Conservation (phyloP, 2,888 invertebrate genomes). For the Aleiodes leptofemur region DNA sequence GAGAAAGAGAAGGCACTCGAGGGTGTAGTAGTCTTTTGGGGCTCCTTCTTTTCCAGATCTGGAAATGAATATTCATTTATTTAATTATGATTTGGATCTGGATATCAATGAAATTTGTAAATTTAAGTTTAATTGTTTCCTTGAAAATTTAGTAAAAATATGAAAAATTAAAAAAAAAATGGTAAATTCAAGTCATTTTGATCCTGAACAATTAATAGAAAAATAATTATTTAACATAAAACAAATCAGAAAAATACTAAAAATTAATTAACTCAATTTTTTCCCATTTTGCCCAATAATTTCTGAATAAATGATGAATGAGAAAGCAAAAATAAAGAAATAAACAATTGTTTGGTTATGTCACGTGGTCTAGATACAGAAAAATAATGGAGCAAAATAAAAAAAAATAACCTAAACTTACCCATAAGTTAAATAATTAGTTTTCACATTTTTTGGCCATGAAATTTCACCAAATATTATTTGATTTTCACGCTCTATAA, state of each 20-base stretch:
- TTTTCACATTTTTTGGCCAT: slow-evolving; percentile 98
- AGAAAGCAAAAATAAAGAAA: background rate
- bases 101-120: too few relatives aligned
- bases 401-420: slow-evolving; percentile 81
- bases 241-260: too few relatives aligned
- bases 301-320: background rate
- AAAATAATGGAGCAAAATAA: background rate
- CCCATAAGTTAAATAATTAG: slow-evolving; percentile 98
- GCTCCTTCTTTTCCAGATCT: slow-evolving; percentile 94
- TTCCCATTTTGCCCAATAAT: too few relatives aligned
- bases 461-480: slow-evolving; percentile 99
- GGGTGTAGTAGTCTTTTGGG: slow-evolving; percentile 96
- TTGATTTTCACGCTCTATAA: slow-evolving; percentile 94
- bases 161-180: background rate
- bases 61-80: slow-evolving; percentile 57
- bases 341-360: background rate
- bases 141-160: too few relatives aligned
- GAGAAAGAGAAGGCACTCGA: slow-evolving; percentile 96
- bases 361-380: background rate
- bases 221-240: too few relatives aligned
- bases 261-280: too few relatives aligned
- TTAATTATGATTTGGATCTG: slow-evolving; percentile 10
- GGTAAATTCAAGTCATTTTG: too few relatives aligned
- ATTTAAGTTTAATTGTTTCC: too few relatives aligned
- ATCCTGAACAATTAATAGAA: too few relatives aligned